Percentiles rank a stretch among this genome's conserved stretches.
phyloP scores from a whole-genome alignment of 2,113 vertebrate genomes.

The Anoplopoma fimbria region DNA sequence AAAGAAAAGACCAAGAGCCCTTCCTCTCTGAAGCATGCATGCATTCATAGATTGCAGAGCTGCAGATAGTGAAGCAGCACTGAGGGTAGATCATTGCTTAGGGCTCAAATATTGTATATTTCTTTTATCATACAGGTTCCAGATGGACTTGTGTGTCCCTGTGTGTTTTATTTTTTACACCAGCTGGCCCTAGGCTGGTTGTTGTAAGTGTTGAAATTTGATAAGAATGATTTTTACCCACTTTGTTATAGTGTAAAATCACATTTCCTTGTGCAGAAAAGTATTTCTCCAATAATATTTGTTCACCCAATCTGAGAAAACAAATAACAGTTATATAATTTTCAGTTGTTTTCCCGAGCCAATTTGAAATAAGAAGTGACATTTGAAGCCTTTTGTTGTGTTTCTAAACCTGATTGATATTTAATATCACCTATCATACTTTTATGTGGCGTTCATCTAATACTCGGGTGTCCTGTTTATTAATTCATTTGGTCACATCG shows the following conservation, averaged over 20 bases:
- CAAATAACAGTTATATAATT: background rate
- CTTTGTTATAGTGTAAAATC: background rate
- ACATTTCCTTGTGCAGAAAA: background rate
- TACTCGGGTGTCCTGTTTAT: background rate
- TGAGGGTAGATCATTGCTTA: background rate
- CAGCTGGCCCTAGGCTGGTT: background rate
- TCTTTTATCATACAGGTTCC: conserved; percentile 15
- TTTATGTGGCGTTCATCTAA: background rate
- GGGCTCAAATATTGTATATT: background rate
- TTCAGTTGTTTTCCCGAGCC: background rate
- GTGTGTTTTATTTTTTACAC: background rate
- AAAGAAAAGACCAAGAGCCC: conserved; percentile 6
- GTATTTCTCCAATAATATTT: background rate
- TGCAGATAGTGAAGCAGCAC: background rate
- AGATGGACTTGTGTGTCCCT: conserved; percentile 15
- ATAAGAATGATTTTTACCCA: background rate
- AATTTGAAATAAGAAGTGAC: background rate
- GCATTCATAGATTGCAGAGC: background rate
- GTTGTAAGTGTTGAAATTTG: conserved; percentile 4
- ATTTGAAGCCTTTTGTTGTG: background rate
- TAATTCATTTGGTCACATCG: too few species aligned
- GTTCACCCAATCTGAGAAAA: background rate
- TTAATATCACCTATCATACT: background rate
- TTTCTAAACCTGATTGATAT: background rate
- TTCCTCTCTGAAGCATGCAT: background rate